phyloP scores from a whole-genome alignment of 2,797 vertebrate species.

The Petrocephalus sullivani region DNA sequence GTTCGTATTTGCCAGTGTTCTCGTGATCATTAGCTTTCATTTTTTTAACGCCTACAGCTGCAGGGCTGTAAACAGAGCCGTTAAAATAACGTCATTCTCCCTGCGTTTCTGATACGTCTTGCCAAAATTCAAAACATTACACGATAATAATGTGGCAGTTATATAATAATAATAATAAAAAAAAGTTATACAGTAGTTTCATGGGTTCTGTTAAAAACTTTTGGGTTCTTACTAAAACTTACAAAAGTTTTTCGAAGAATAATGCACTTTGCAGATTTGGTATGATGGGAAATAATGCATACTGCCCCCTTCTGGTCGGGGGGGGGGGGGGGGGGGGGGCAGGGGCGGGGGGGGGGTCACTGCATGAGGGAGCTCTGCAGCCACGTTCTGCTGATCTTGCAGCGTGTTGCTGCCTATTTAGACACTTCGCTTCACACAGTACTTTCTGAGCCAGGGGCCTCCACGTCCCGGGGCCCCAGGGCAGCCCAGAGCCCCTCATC shows the following conservation, averaged over 20 bases:
- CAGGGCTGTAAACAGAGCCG: neutral
- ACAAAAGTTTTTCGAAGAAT: neutral
- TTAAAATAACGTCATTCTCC: neutral
- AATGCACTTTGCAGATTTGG: neutral
- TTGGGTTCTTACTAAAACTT: neutral
- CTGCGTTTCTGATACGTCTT: neutral
- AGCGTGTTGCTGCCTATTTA: slow-evolving; percentile 25
- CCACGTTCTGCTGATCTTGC: slow-evolving; percentile 30
- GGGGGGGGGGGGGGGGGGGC: neutral
- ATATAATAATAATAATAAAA: neutral
- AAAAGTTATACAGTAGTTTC: neutral
- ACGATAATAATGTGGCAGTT: neutral
- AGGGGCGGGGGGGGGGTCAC: neutral
- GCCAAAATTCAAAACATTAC: neutral
- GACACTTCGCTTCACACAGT: neutral
- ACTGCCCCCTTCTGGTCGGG: slow-evolving; percentile 51
- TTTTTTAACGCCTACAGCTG: neutral
- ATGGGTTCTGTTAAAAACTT: neutral
- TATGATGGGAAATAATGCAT: slow-evolving; percentile 4
- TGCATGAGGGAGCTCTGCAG: slow-evolving; percentile 20
- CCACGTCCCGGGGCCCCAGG: slow-evolving; percentile 20
- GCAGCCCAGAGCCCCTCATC: slow-evolving; percentile 17
- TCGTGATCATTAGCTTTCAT: neutral
- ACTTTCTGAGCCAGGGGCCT: slow-evolving; percentile 13
- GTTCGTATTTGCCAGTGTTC: neutral